A percentile compares a stretch with the other conserved stretches of the same genome.
These are phyloP conservation scores for Caenorhabditis uteleia DNA, from an alignment of 2,888 invertebrate genomes.

Conservation along the genomic window DNA sequence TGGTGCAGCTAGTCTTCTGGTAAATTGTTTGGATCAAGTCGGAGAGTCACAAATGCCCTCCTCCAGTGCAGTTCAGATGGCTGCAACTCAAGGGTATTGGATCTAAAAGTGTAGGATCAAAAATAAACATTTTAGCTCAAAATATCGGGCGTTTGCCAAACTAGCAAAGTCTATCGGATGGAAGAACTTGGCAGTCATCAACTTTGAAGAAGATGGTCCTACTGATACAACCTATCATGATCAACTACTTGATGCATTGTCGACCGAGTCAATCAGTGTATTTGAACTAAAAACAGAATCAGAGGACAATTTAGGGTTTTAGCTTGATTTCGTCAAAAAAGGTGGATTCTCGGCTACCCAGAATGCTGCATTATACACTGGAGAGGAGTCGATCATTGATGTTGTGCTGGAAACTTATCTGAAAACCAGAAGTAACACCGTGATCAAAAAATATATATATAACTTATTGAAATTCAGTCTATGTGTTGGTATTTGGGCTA, in stretches of 20 bases:
- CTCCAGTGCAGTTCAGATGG: constrained; percentile 19
- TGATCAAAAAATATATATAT: background rate
- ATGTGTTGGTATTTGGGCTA: constrained; percentile 11
- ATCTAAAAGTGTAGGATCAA: background rate
- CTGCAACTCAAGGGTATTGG: constrained; percentile 30
- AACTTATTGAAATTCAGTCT: constrained; percentile 13
- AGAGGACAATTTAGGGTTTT: no score
- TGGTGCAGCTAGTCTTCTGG: constrained; percentile 21
- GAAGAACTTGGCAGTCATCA: constrained; percentile 37
- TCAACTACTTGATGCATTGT: constrained; percentile 32
- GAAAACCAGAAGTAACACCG: constrained; percentile 25
- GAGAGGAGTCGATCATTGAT: constrained; percentile 17
- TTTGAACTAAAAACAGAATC: no score
- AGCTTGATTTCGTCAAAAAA: constrained; percentile 34
- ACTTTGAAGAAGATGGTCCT: constrained; percentile 30
- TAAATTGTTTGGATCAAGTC: constrained; percentile 33
- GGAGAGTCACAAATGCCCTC: constrained; percentile 40
- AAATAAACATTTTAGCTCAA: constrained; percentile 18
- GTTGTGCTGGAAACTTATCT: constrained; percentile 21
- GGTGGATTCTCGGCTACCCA: constrained; percentile 24
- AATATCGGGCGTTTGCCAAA: constrained; percentile 38
- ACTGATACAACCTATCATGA: constrained; percentile 25
- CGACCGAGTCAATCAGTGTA: constrained; percentile 20
- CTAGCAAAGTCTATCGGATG: constrained; percentile 32
- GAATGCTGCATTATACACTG: constrained; percentile 19